phyloP scores from a whole-genome alignment of 2,888 invertebrate genomes.

The Steinernema carpocapsae region DNA sequence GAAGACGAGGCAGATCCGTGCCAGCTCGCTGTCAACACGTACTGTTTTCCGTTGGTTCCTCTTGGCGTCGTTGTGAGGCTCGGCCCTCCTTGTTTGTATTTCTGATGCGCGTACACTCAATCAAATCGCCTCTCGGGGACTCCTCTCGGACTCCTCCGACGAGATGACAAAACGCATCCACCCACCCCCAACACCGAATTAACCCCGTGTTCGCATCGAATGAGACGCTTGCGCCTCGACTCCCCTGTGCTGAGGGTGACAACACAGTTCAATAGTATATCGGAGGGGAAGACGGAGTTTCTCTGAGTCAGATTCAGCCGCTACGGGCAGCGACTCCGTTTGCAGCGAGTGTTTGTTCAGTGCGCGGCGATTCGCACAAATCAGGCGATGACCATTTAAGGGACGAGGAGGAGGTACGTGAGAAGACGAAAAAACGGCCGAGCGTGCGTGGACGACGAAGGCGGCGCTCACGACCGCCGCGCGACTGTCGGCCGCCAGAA shows the following conservation, averaged over 20 bases:
- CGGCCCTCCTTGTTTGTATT: slow-evolving; percentile 35
- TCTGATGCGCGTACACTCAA: slow-evolving; percentile 30
- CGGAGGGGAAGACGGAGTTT: background rate
- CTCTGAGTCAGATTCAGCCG: slow-evolving; percentile 16
- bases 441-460: slow-evolving; percentile 20
- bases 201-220: slow-evolving; percentile 25
- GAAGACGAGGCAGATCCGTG: slow-evolving; percentile 25
- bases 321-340: background rate
- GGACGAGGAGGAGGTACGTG: slow-evolving; percentile 17
- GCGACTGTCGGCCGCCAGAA: background rate
- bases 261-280: background rate
- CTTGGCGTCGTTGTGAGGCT: slow-evolving; percentile 31
- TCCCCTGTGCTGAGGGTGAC: background rate
- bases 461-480: background rate
- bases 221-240: background rate
- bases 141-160: slow-evolving; percentile 9
- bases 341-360: background rate
- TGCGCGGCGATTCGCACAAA: background rate
- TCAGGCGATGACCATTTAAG: slow-evolving; percentile 33
- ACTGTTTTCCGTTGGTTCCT: slow-evolving; percentile 33
- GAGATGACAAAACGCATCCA: background rate
- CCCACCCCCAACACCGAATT: slow-evolving; percentile 10
- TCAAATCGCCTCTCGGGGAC: slow-evolving; percentile 26
- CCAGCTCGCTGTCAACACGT: slow-evolving; percentile 34
- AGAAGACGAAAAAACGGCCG: slow-evolving; percentile 26